Evolutionary conservation across 2,888 invertebrate species (phyloP), one percentile per base, ranked within the genome.

Genomic region (Diabrotica balteata): DNA sequence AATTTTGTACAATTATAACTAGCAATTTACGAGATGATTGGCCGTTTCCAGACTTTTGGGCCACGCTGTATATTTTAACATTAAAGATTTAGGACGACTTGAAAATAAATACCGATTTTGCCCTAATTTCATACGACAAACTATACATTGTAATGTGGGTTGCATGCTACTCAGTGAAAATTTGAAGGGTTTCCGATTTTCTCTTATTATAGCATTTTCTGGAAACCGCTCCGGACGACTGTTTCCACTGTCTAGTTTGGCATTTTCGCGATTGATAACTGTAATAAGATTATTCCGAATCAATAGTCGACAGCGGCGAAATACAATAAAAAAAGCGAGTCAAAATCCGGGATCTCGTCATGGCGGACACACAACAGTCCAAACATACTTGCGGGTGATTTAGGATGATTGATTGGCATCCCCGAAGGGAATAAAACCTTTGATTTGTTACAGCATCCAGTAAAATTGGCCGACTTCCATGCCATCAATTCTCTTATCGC

Each of bases 381-480:
- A 63, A 64, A 64, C 58, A 62, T 53, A 62, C 65, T 65, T 62
- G 58, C 50, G 64, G 64, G 64, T 60, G 64, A 70, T 60, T 64
- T 59, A 59, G 55, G 63, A 57, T 67, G 70, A 70, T 70, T 70
- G 70, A 70, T 70, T 67, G 63, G 67, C 57, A 60, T 58, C 49
- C 68, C 52, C 53, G 53, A 65, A 64, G 59, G 63, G 49, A 63
- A 67, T 64, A 67, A 70, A 65, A 67, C 65, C 60, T 70, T 70
- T 67, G 70, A 70, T 67, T 70, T 67, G 70, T 65, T 54, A 64
- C 50, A 63, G 57, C 42, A 58, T 67, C 61, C 60, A 59, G 53
- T 47, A 67, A 63, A 67, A 63, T 69, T 66, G 69, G 67, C 67
- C 58, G 62, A 59, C 54, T 62, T 65, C 63, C 69, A 66, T 69